A percentile compares a stretch with the other conserved stretches of the same genome.
Evolutionary conservation across 2,888 invertebrate genomes (phyloP).

Genomic region (Eupithecia exiguata): DNA sequence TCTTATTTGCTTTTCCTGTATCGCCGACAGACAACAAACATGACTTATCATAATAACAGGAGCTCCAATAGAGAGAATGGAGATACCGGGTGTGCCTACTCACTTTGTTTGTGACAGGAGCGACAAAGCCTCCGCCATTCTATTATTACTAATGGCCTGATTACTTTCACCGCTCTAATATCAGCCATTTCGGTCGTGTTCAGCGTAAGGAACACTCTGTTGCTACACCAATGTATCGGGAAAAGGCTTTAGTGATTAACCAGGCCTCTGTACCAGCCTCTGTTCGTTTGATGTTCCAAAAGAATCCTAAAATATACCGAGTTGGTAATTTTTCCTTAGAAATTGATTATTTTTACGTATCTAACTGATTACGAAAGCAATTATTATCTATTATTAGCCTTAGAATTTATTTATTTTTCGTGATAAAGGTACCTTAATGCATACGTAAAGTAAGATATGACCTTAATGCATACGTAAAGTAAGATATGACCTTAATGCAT

Average conservation of each 20-base stretch:
- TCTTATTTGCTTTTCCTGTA: slow-evolving; percentile 3
- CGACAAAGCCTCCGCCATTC: background rate
- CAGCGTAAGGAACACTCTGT: accelerated
- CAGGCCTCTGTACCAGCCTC: too few relatives aligned
- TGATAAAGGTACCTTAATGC: too few relatives aligned
- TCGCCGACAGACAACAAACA: background rate
- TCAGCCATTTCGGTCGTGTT: background rate
- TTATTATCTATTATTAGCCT: too few relatives aligned
- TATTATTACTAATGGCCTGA: background rate
- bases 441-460: too few relatives aligned
- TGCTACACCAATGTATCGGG: background rate
- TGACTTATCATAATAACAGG: background rate
- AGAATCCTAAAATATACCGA: too few relatives aligned
- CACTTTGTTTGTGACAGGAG: background rate
- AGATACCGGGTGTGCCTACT: background rate
- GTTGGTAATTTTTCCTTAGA: too few relatives aligned
- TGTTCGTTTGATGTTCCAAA: too few relatives aligned
- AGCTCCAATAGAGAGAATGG: background rate
- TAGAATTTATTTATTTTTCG: too few relatives aligned
- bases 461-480: too few relatives aligned
- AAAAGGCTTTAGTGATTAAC: background rate
- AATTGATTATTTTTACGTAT: too few relatives aligned
- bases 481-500: too few relatives aligned
- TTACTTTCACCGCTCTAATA: background rate
- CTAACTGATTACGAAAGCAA: too few relatives aligned